Base-by-base conservation (phyloP, 1,140 invertebrate genomes). In the Scaptomyza graminum region DNA sequence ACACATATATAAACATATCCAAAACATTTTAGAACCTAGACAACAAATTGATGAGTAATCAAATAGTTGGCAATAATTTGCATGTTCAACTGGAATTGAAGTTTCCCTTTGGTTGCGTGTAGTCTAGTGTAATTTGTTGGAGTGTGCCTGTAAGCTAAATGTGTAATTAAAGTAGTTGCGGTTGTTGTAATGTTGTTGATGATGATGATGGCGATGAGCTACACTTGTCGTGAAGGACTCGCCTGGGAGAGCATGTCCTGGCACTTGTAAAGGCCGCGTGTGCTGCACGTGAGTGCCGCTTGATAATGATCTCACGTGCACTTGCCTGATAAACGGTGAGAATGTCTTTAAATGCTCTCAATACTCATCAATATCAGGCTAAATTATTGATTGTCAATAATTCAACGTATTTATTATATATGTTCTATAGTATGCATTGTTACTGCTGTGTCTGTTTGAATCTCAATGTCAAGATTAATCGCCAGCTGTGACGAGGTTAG, bases 381-480 rank as follows among this genome's bases (percentile, higher is more conserved):
- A 67, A 73, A 76, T 80, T 84, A 84, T 85, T 84, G 80, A 85
- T 78, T 81, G 81, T 66, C 78, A 74, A 77, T 77, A 70, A 64
- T 76, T 56, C 41, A 72, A 50, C 64, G 18, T 50, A 60, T 79
- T 44, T 56, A 74, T 77, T 80, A 85, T 85, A 77, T 60, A 55
- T 49, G 22, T 12, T 7, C 50, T 65, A 64, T 18, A 31, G 11
- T 39, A 41, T 16, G 28, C 22, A 63, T 57, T 70, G 70, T 62
- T 50, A 22, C 34, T 49, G 34, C 34, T 49, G 63, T 4, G 41
- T 46, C 11, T 57, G 54, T 61, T 57, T 66, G 59, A 59, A 60
- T 64, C 72, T 83, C 83, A 88, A 88, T 88, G 83, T 89, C 83
- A 88, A 88, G 83, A 88, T 88, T 88, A 88, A 88, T 88, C 83